Evolutionary conservation across 2,797 vertebrate species (phyloP), one percentile per base, ranked within the genome.

Genomic region (Ptychobarbus kaznakovi): DNA sequence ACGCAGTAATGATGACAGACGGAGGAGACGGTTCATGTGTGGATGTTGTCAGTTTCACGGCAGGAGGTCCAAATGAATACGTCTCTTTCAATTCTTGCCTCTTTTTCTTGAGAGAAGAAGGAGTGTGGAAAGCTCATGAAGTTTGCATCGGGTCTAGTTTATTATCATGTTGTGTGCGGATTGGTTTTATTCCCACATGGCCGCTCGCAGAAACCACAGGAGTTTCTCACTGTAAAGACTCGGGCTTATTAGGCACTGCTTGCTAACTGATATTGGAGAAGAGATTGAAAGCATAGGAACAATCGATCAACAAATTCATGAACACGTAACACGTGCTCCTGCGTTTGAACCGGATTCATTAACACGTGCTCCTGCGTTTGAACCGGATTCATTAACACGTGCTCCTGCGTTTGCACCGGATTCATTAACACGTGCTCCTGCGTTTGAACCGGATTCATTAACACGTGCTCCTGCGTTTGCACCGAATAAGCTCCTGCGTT

Each of bases 31-130:
- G 80, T 81, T 87, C 75, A 82, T 72, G 79, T 51, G 32, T n/a
- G 80, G n/a, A 77, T 61, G 56, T 74, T 81, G 56, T 22, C 78
- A 73, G 53, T 69, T 73, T 42, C 66, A 73, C 79, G 63, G 44
- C 66, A 83, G 66, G 66, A 84, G 79, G 78, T 44, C 49, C 40
- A 70, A 82, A 89, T 87, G 22, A 86, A 88, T 83, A 70, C 63
- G 32, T 88, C 68, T 86, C 76, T 73, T 80, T 84, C 68, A 88
- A 44, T 84, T 68, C 51, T 51, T 13, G 15, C 1, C 7, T 4
- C 7, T 69, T 80, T 56, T 49, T 72, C n/a, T 84, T 72, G n/a
- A 70, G 25, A 80, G 44, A 3, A 80, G 44, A 3, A 53, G 20
- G 13, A 25, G 28, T 81, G 35, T 2, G 20, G 28, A 25, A 81